These are phyloP conservation scores for Syrista parreyssii DNA, from an alignment of 2,888 invertebrate species.

Conservation along the genomic window DNA sequence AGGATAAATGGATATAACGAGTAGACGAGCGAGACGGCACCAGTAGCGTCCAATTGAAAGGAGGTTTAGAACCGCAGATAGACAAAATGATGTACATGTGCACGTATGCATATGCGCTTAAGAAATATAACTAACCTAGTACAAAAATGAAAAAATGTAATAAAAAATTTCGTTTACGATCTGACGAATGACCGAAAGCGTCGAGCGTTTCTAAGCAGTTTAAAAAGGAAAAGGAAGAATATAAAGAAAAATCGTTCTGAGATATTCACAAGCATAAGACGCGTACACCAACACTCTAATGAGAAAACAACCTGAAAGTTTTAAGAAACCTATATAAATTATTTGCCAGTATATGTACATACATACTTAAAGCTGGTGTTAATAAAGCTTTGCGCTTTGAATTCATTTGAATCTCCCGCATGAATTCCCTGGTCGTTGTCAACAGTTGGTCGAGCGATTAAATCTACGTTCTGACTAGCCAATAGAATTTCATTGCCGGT, in stretches of 20 bases:
- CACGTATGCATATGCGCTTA: no score
- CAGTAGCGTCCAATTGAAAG: not conserved
- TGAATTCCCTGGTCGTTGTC: not conserved
- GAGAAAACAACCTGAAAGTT: no score
- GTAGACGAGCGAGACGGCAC: not conserved
- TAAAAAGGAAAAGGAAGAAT: not conserved
- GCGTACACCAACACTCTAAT: no score
- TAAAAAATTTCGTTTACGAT: not conserved
- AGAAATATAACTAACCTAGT: no score
- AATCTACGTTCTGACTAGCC: not conserved
- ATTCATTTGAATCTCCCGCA: not conserved
- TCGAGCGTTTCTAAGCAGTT: not conserved
- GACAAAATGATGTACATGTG: not conserved
- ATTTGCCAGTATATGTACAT: not conserved
- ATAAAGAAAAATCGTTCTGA: not conserved
- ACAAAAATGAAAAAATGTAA: not conserved
- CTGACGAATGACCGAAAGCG: not conserved
- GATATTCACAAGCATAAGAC: no score
- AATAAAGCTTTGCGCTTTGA: not conserved
- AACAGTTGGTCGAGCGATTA: not conserved
- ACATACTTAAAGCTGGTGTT: not conserved
- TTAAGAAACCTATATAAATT: not conserved
- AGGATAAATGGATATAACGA: not conserved
- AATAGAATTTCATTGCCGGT: not conserved
- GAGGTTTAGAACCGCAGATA: not conserved